phyloP scores from a whole-genome alignment of 2,888 invertebrate species.

The Diogma glabrata region DNA sequence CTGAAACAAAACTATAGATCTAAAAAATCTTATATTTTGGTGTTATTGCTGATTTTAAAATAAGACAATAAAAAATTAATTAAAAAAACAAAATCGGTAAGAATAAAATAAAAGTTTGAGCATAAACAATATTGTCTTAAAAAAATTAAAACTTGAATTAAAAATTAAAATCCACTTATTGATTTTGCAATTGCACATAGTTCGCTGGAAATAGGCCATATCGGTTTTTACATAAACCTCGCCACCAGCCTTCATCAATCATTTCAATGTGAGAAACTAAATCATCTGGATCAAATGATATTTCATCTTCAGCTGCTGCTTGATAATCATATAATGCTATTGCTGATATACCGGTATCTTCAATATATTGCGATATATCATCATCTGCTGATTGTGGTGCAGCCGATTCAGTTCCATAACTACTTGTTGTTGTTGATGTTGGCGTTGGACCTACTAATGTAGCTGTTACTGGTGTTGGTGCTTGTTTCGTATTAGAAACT shows the following conservation, averaged over 20 bases:
- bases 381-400: constrained; percentile 25
- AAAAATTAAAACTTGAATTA: too few relatives aligned
- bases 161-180: too few relatives aligned
- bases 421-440: too few relatives aligned
- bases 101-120: too few relatives aligned
- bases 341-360: constrained; percentile 44
- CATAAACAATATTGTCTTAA: too few relatives aligned
- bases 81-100: too few relatives aligned
- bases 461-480: background rate
- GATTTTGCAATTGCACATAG: constrained; percentile 77
- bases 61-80: too few relatives aligned
- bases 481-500: too few relatives aligned
- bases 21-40: too few relatives aligned
- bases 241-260: constrained; percentile 97
- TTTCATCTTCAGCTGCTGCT: constrained; percentile 86
- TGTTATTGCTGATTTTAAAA: too few relatives aligned
- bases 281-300: constrained; percentile 90
- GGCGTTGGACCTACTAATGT: constrained; percentile 36
- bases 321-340: constrained; percentile 83
- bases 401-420: background rate
- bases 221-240: constrained; percentile 74
- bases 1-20: too few relatives aligned
- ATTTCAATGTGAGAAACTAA: constrained; percentile 85
- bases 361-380: constrained; percentile 33
- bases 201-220: constrained; percentile 91